Evolutionary conservation across 1,140 invertebrate genomes (phyloP).

Genomic region (Teleopsis dalmanni): DNA sequence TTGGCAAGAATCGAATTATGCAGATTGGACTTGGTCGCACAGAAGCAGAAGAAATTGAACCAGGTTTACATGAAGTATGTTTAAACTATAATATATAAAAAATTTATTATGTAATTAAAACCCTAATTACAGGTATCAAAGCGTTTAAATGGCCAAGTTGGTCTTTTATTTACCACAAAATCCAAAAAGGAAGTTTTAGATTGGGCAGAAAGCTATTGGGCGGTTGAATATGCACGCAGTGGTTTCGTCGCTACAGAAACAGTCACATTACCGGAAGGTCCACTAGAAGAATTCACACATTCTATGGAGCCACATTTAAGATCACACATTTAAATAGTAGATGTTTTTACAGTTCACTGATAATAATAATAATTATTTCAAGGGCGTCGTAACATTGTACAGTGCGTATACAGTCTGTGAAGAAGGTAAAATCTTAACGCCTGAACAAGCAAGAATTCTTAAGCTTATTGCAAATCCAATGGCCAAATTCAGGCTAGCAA

Average conservation of each 20-base stretch:
- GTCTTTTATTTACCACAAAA: constrained; percentile 88
- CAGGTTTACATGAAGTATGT: constrained; percentile 70
- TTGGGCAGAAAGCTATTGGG: constrained; percentile 74
- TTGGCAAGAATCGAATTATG: constrained; percentile 98
- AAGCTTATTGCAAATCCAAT: constrained; percentile 77
- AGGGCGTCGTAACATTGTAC: constrained; percentile 78
- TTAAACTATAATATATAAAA: no score
- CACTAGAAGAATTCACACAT: constrained; percentile 81
- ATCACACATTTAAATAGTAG: no score
- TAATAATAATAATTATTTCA: constrained; percentile 86
- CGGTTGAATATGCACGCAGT: constrained; percentile 80
- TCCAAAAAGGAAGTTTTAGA: constrained; percentile 65
- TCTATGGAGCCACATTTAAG: constrained; percentile 93
- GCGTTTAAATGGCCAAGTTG: constrained; percentile 80
- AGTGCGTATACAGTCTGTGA: constrained; percentile 84
- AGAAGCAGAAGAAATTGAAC: constrained; percentile 74
- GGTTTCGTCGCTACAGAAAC: constrained; percentile 76
- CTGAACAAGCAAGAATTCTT: constrained; percentile 87
- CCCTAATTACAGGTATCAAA: constrained; percentile 52
- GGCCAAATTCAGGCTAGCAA: constrained; percentile 70
- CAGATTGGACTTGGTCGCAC: constrained; percentile 79
- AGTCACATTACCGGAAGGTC: constrained; percentile 73
- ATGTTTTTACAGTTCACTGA: no score
- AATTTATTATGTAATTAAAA: no score
- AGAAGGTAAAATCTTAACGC: constrained; percentile 70